These are phyloP conservation scores for Henricia sp. DNA, from an alignment of 53 echinoderm and acorn worm genomes.

Conservation along the genomic window DNA sequence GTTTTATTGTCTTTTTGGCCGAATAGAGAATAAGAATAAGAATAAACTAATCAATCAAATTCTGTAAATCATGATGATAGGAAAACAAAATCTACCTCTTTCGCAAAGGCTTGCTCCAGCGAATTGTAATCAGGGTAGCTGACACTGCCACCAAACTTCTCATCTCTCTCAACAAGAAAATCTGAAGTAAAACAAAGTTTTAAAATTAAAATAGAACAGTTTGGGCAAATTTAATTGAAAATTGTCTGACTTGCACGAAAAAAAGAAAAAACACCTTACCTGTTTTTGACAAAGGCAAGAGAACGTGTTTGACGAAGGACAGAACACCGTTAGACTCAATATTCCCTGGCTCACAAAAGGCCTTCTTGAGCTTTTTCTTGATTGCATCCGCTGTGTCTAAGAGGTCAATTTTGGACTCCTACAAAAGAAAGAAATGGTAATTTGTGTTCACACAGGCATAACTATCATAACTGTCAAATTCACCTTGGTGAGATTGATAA, in stretches of 20 bases:
- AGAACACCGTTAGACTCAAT: slow-evolving; percentile 86
- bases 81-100: slow-evolving; percentile 63
- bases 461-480: no score
- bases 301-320: slow-evolving; percentile 88
- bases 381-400: slow-evolving; percentile 75
- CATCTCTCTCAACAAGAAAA: slow-evolving; percentile 80
- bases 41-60: neutral
- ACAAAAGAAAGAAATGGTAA: neutral
- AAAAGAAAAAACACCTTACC: slow-evolving; percentile 30
- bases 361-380: slow-evolving; percentile 96
- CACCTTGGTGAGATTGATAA: no score
- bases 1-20: no score
- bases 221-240: no score
- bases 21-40: no score
- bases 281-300: slow-evolving; percentile 72
- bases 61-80: neutral
- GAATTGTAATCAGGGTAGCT: slow-evolving; percentile 70
- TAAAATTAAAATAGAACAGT: neutral
- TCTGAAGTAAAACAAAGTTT: slow-evolving; percentile 51
- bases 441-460: no score
- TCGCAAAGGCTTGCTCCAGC: slow-evolving; percentile 88
- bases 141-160: slow-evolving; percentile 84
- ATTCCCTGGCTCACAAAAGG: slow-evolving; percentile 98
- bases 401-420: slow-evolving; percentile 96
- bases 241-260: neutral